Conservation (phyloP, 1,140 invertebrate species). For the Pseudomyrmex sp. region DNA sequence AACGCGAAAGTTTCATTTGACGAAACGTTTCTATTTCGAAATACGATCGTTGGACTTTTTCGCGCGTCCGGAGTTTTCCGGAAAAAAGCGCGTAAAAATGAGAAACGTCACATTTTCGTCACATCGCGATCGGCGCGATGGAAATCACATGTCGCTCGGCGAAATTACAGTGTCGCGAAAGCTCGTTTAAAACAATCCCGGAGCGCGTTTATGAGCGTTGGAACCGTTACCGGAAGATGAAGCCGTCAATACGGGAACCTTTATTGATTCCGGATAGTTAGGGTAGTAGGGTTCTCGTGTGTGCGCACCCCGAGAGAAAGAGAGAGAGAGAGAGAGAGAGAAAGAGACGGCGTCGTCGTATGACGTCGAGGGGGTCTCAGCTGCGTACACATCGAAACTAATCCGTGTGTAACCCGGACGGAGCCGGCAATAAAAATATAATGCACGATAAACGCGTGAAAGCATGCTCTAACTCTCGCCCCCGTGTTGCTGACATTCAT, state of each 20-base stretch:
- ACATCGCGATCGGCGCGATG: not conserved
- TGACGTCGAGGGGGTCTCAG: conserved; percentile 58
- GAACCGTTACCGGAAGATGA: conserved; percentile 45
- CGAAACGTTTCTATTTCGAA: not conserved
- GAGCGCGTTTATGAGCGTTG: conserved; percentile 8
- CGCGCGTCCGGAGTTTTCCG: not conserved
- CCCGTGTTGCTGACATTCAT: conserved; percentile 36
- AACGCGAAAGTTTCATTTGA: conserved; percentile 8
- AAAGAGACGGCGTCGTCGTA: too few relatives aligned
- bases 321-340: too few relatives aligned
- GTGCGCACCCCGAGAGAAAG: conserved; percentile 36
- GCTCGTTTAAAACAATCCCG: conserved; percentile 33
- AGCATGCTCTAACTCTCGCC: conserved; percentile 51
- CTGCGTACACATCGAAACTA: conserved; percentile 74
- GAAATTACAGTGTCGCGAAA: conserved; percentile 23
- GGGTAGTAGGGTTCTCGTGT: conserved; percentile 47
- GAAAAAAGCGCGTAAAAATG: not conserved
- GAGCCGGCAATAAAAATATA: conserved; percentile 76
- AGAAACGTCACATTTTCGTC: not conserved
- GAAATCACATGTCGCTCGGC: not conserved
- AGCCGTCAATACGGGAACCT: conserved; percentile 53
- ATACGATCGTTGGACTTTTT: not conserved
- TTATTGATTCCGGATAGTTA: conserved; percentile 68
- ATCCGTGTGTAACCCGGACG: conserved; percentile 70
- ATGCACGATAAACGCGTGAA: conserved; percentile 75